phyloP scores from a whole-genome alignment of 1,140 invertebrate species.

The Magallana angulata region DNA sequence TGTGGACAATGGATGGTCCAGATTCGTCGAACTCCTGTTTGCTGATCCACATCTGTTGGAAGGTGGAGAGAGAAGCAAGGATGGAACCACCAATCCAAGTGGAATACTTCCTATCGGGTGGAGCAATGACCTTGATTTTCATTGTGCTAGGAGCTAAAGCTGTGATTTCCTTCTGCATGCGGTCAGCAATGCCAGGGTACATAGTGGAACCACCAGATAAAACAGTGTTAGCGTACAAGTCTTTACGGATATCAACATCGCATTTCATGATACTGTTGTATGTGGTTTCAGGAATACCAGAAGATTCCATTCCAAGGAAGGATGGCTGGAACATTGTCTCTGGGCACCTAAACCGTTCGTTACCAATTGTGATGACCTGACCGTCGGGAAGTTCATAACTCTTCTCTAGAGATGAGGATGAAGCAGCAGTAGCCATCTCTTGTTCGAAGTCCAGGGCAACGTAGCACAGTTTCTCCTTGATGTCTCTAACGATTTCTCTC shows the following conservation, averaged over 20 bases:
- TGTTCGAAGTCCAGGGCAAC: slow-evolving; percentile 90
- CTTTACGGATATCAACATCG: slow-evolving; percentile 90
- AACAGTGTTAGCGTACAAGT: slow-evolving; percentile 92
- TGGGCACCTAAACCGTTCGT: slow-evolving; percentile 74
- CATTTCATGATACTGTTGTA: slow-evolving; percentile 87
- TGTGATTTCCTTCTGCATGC: slow-evolving; percentile 85
- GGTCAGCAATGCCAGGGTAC: slow-evolving; percentile 82
- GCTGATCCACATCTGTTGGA: slow-evolving; percentile 89
- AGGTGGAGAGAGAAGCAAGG: slow-evolving; percentile 82
- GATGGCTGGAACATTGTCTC: slow-evolving; percentile 86
- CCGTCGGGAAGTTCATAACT: slow-evolving; percentile 80
- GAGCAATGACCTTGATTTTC: slow-evolving; percentile 91
- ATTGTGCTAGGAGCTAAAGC: slow-evolving; percentile 83
- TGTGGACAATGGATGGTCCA: slow-evolving; percentile 90
- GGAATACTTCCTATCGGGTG: slow-evolving; percentile 91
- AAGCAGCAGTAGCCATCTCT: slow-evolving; percentile 85
- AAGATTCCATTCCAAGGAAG: slow-evolving; percentile 74
- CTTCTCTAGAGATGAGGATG: slow-evolving; percentile 69
- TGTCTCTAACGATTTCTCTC: slow-evolving; percentile 47
- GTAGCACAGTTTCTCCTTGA: slow-evolving; percentile 92
- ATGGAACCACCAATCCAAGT: slow-evolving; percentile 80
- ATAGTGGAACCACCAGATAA: slow-evolving; percentile 90
- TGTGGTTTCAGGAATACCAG: slow-evolving; percentile 82
- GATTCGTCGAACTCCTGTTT: slow-evolving; percentile 97
- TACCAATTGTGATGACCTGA: slow-evolving; percentile 76